Conservation (phyloP, 2,888 invertebrate genomes). For the Calliopum simillimum region DNA sequence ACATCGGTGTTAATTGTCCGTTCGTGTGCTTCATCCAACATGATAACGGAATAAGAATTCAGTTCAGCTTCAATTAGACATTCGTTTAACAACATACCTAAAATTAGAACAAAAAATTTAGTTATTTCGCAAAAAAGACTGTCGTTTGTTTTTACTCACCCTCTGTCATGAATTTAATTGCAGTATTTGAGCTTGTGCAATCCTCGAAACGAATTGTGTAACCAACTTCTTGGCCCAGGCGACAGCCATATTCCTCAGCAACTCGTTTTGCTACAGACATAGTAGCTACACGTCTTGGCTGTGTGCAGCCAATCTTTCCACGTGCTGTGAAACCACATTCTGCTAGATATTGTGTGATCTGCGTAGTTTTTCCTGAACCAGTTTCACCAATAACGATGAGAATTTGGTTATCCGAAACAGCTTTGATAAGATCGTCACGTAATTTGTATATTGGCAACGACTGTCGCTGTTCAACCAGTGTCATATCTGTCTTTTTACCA, state of each 20-base stretch:
- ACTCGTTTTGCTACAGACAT: slow-evolving; percentile 99
- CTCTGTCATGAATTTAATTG: slow-evolving; percentile 99
- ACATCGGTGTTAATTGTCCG: slow-evolving; percentile 99
- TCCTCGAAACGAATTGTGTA: slow-evolving; percentile 99
- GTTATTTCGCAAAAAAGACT: background rate
- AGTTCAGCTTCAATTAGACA: slow-evolving; percentile 96
- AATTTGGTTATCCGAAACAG: slow-evolving; percentile 96
- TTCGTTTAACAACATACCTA: slow-evolving; percentile 91
- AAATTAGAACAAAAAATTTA: background rate
- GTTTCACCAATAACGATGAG: slow-evolving; percentile 99
- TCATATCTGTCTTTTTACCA: slow-evolving; percentile 95
- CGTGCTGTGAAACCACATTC: slow-evolving; percentile 93
- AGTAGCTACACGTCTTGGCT: slow-evolving; percentile 94
- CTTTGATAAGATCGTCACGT: slow-evolving; percentile 92
- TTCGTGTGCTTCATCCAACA: slow-evolving; percentile 99
- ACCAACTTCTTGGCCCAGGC: slow-evolving; percentile 98
- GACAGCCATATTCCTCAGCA: slow-evolving; percentile 97
- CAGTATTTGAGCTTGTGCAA: slow-evolving; percentile 96
- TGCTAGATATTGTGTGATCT: slow-evolving; percentile 98
- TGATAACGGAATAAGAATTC: slow-evolving; percentile 91
- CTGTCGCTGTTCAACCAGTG: slow-evolving; percentile 94
- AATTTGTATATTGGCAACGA: slow-evolving; percentile 96
- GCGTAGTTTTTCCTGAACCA: slow-evolving; percentile 98
- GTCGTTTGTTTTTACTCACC: slow-evolving; percentile 69
- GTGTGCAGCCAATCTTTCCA: slow-evolving; percentile 95